A percentile compares a stretch with the other conserved stretches of the same genome.
phyloP scores from a whole-genome alignment of 2,113 vertebrate species.

The Puffinus mauretanicus region DNA sequence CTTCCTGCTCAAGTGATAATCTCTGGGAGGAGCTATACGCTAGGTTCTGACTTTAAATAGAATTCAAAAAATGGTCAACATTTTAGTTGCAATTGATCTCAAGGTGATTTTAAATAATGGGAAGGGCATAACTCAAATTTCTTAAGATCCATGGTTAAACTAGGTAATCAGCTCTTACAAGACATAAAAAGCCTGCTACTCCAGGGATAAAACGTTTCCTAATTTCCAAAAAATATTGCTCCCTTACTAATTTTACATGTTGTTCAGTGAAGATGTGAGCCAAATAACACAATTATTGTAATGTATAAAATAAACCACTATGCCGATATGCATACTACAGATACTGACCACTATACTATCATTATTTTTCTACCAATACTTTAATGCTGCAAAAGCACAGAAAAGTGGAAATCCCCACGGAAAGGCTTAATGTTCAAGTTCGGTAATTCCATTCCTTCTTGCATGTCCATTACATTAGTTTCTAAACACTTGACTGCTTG shows the following conservation, averaged over 20 bases:
- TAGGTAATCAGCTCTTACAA: neutral
- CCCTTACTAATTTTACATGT: neutral
- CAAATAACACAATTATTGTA: neutral
- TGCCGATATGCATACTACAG: neutral
- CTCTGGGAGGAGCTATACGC: neutral
- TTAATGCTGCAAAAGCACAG: neutral
- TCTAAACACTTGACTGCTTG: neutral
- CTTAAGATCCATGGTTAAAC: neutral
- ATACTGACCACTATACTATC: neutral
- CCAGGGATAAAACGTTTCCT: neutral
- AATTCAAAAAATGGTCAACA: neutral
- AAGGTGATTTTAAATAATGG: neutral
- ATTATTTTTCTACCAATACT: neutral
- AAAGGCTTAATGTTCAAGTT: neutral
- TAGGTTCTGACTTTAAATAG: neutral
- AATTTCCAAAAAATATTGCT: neutral
- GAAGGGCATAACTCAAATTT: neutral
- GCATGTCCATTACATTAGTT: neutral
- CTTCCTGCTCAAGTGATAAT: neutral
- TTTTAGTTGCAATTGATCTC: neutral
- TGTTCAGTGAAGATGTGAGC: neutral
- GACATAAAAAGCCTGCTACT: neutral
- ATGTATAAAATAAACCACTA: neutral
- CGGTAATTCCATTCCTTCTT: neutral
- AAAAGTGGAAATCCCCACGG: neutral